phyloP scores from a whole-genome alignment of 1,140 invertebrate genomes.

The Ceratina australensis region DNA sequence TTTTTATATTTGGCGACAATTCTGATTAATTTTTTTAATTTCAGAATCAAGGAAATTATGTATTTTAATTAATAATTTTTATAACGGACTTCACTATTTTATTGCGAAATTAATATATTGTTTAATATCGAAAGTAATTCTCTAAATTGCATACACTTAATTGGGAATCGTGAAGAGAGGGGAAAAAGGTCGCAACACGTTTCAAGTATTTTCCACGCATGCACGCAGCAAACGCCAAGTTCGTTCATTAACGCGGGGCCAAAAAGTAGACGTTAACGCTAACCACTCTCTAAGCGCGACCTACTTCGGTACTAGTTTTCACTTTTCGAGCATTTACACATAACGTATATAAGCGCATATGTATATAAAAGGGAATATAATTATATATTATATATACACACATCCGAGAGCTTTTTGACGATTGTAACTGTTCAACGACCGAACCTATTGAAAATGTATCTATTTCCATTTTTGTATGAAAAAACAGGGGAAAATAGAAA shows the following conservation, averaged over 20 bases:
- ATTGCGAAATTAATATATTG: too few species aligned
- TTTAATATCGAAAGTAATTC: too few species aligned
- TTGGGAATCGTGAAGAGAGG: too few species aligned
- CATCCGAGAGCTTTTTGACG: not conserved
- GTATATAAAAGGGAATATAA: not conserved
- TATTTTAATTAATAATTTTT: too few species aligned
- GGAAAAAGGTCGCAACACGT: not conserved
- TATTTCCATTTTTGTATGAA: constrained; percentile 30
- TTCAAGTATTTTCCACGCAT: constrained; percentile 14
- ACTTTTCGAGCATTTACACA: constrained; percentile 37
- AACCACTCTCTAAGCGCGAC: constrained; percentile 21
- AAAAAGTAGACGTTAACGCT: constrained; percentile 27
- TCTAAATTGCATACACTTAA: not conserved
- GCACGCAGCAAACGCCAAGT: constrained; percentile 20
- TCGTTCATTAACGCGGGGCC: constrained; percentile 45
- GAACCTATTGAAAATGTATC: not conserved
- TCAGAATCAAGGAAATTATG: too few species aligned
- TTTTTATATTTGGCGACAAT: too few species aligned
- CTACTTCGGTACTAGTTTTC: constrained; percentile 38
- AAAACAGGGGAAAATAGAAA: not conserved
- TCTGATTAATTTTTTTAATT: too few species aligned
- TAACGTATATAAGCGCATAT: too few species aligned
- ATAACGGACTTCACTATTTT: too few species aligned
- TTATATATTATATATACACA: not conserved
- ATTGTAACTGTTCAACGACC: constrained; percentile 18